Percentiles rank a stretch among this genome's conserved stretches.
These are phyloP conservation scores for Hymenochirus boettgeri DNA, from an alignment of 2,113 vertebrate species.

Conservation along the genomic window DNA sequence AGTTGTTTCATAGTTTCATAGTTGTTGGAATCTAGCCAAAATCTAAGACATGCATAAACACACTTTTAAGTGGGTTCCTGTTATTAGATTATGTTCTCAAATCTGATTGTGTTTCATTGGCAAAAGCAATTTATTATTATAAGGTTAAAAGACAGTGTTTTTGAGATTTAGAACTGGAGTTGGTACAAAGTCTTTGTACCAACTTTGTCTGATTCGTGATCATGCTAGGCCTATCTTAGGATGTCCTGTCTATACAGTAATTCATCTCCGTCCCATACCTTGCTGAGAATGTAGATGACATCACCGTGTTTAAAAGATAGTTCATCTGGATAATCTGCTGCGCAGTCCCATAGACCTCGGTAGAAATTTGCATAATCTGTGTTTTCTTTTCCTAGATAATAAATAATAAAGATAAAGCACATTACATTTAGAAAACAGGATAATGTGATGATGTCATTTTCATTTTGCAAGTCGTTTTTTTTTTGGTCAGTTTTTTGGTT, in stretches of 20 bases:
- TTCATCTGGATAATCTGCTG: constrained; percentile 76
- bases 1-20: constrained; percentile 65
- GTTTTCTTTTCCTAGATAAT: constrained; percentile 70
- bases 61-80: constrained; percentile 68
- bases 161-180: constrained; percentile 50
- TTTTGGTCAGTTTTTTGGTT: no score
- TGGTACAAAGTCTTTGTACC: constrained; percentile 55
- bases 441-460: no score
- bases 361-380: constrained; percentile 90
- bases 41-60: constrained; percentile 66
- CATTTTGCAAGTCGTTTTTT: no score
- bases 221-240: neutral
- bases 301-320: constrained; percentile 91
- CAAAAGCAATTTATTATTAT: constrained; percentile 70
- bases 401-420: no score
- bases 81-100: constrained; percentile 64
- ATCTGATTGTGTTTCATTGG: constrained; percentile 69
- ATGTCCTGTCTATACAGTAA: constrained; percentile 1
- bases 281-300: constrained; percentile 91
- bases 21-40: constrained; percentile 56
- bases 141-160: constrained; percentile 17
- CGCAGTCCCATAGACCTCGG: constrained; percentile 90
- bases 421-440: no score
- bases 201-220: neutral
- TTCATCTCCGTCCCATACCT: constrained; percentile 67